Base-by-base conservation (phyloP, 1,140 invertebrate species). In the Halesus radiatus region DNA sequence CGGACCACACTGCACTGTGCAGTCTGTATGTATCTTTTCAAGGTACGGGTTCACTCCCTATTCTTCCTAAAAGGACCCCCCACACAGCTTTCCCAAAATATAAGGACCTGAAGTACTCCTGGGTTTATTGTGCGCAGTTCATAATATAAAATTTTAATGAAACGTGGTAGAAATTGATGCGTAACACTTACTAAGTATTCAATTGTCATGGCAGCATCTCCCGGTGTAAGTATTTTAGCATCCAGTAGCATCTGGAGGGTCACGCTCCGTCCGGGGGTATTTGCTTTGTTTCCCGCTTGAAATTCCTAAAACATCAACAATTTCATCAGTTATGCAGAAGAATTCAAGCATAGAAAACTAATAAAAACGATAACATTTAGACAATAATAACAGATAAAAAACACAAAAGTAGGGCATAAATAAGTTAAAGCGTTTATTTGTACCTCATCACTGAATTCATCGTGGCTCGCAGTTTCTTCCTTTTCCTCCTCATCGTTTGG, bases 171-270 rank as follows among this genome's bases (percentile, higher is more conserved):
- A 45, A 45, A 45, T 45, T 45, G 8, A 45, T 13, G 8, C 1
- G 13, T 3, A 45, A 45, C 8, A 45, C 37, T 45, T 89, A 96
- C 95, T 91, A 97, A 90, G 90, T 97, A 97, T 87, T 97, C 96
- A 83, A 97, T 95, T 26, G 95, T 95, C 92, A 98, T 94, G 62
- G 93, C 90, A 56, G 94, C 94, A 85, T 93, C 92, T 10, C 96
- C 96, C 50, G 96, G 93, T 85, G 95, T 91, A 74, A 98, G 89
- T 84, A 97, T 94, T 85, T 94, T 94, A 81, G 96, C 95, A 79
- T 93, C 91, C 84, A 97, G 87, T 70, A 95, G 90, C 90, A 95
- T 97, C 87, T 95, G 94, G 58, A 97, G 87, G n/a, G 96, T 97
- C 13, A 97, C 93, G 76, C 93, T 94, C 82, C 94, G 90, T 8